phyloP scores from a whole-genome alignment of 2,797 vertebrate genomes.

The Tolypeutes matacus region DNA sequence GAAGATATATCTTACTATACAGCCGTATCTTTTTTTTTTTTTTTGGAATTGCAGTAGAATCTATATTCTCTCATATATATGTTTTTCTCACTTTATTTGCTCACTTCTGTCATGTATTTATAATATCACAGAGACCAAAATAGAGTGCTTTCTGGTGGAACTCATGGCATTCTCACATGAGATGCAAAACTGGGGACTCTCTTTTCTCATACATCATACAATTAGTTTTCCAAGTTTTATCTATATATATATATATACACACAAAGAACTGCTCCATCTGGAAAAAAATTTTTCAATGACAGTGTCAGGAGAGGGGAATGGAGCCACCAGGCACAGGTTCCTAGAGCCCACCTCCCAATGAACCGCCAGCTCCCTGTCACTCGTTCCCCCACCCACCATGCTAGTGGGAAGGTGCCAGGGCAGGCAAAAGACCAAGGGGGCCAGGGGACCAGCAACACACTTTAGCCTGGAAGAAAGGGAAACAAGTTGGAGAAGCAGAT shows the following conservation, averaged over 20 bases:
- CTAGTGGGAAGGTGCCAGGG: not conserved
- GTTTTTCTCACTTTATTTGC: no score
- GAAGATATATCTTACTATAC: not conserved
- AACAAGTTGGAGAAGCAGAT: not conserved
- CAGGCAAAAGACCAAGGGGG: not conserved
- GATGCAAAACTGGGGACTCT: constrained; percentile 91
- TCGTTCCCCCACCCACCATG: not conserved
- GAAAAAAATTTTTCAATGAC: constrained; percentile 80
- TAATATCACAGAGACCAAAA: no score
- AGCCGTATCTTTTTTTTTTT: constrained; percentile 11
- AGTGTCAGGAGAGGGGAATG: constrained; percentile 45
- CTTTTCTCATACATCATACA: constrained; percentile 85
- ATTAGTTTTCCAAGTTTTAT: constrained; percentile 86
- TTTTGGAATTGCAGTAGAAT: no score
- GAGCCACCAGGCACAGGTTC: not conserved
- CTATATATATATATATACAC: constrained; percentile 81
- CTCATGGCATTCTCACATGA: no score
- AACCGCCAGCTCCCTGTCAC: constrained; percentile 17
- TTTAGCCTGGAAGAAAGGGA: constrained; percentile 75
- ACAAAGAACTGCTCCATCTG: constrained; percentile 90
- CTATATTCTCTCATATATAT: no score
- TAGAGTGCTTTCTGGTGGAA: no score
- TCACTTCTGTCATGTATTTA: no score
- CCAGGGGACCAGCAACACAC: constrained; percentile 35
- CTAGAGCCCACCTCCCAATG: not conserved